Evolutionary conservation across 1,140 invertebrate genomes (phyloP), one percentile per base, ranked within the genome.

Genomic region (Drosophila varians): DNA sequence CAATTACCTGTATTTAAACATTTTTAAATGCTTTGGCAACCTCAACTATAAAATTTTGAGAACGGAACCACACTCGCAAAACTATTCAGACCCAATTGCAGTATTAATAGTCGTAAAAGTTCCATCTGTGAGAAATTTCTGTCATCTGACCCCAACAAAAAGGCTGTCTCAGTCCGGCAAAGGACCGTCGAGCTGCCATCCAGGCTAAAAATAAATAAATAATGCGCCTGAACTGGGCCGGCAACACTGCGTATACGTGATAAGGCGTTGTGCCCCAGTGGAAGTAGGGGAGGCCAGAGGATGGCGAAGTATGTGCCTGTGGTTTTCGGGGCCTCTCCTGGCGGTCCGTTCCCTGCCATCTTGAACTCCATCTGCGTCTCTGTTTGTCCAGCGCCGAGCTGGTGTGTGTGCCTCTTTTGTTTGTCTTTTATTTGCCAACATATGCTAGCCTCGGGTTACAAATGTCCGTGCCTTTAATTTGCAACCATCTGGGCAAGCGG

Each of bases 401-500:
- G 51, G 11, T 53, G 18, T 11, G 16, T 34, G 14, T 56, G 51
- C 68, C 72, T 68, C 66, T 62, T 70, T 80, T 84, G 77, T 86
- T 86, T 87, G 82, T 87, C 64, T 86, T 86, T 45, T 82, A 86
- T 86, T 87, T 86, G 82, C 82, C 77, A 87, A 86, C 80, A 86
- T 86, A 86, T 86, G 80, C 84, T 80, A 55, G 80, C 77, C 82
- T 57, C 57, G 60, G 70, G 80, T 87, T 87, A 82, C 82, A 87
- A 82, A 86, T 64, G 82, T 68, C 77, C 53, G 56, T 69, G 60
- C 64, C 74, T 57, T 83, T 84, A 71, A 84, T 74, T 83, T 74
- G 62, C 62, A 73, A 69, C 23, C 43, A 55, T 53, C 72, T 80
- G 60, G 51, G 48, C 26, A 42, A 60, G 46, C 52, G 57, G 34